These are phyloP conservation scores for Mustela lutreola DNA, from an alignment of 2,113 vertebrate genomes.

Conservation along the genomic window DNA sequence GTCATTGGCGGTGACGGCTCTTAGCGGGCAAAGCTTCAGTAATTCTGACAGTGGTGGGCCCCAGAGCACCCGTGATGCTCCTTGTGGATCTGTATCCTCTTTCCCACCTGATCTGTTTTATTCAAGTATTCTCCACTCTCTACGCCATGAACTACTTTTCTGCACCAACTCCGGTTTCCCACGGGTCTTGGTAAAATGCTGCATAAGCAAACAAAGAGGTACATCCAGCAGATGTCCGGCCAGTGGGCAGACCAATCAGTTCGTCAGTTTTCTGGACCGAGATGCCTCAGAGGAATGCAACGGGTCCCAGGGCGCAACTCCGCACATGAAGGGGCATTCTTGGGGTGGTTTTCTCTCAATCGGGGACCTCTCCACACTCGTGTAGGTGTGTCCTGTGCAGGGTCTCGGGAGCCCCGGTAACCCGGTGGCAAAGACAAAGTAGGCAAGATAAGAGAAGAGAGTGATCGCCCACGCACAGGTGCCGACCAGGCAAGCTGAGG, in stretches of 20 bases:
- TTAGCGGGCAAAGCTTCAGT: rapidly evolving
- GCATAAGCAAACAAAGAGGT: background rate
- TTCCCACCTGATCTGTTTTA: background rate
- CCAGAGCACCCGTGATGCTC: rapidly evolving
- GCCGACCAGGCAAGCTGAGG: background rate
- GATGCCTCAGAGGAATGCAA: background rate
- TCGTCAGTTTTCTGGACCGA: background rate
- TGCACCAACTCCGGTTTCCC: background rate
- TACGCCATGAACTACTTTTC: background rate
- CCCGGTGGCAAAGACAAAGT: background rate
- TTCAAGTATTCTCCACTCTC: background rate
- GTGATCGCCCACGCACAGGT: rapidly evolving
- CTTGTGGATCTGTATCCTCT: background rate
- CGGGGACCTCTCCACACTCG: too few relatives aligned
- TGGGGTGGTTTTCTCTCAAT: background rate
- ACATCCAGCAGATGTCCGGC: background rate
- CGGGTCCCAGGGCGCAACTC: background rate
- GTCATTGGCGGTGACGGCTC: background rate
- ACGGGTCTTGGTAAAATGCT: background rate
- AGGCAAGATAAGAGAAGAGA: background rate
- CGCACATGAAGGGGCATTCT: background rate
- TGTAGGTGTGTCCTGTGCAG: background rate
- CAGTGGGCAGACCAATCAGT: background rate
- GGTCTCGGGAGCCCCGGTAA: background rate
- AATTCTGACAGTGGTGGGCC: background rate